Evolutionary conservation across 2,113 vertebrate genomes (phyloP), one percentile per base, ranked within the genome.

Genomic region (Azemiops feae): DNA sequence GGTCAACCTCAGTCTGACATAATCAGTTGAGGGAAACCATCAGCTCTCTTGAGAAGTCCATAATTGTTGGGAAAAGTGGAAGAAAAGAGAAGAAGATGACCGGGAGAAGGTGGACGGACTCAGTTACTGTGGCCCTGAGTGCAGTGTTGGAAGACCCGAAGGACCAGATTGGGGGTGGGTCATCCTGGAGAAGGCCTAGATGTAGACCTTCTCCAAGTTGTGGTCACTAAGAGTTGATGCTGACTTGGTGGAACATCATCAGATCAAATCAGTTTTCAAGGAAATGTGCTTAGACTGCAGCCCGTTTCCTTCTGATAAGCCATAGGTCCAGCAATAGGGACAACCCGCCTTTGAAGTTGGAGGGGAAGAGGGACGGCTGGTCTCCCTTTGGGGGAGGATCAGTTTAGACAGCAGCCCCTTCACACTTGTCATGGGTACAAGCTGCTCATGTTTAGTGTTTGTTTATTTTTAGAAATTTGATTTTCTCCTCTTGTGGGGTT

Each of bases 391-490:
- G 25, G 88, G 39, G 34, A 47, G 34, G 92, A 94, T 93, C 81
- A 55, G 3, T 4, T 64, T 11, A 47, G 93, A 86, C 93, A 57
- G 4, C 92, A 92, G 55, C 86, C 60, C 34, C 39, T 86, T 89
- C 60, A 87, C 5, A 2, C 45, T 52, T 45, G 95, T 91, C 69
- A n/a, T 91, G 95, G 52, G 92, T 88, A 91, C 0, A 88, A 93
- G 52, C 93, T 94, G 69, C 94, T 89, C 85, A 5, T 93, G 88
- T 47, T 92, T 87, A 85, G 93, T 93, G 92, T 95, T 94, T 93
- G 12, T 92, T 87, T 91, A n/a, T 94, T 9, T 1, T 14, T 14
- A 93, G 92, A 69, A 11, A 89, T 90, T 91, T 43, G 60, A 43
- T 93, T 95, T 90, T 45, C 54, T 88, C 89, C 74, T 92, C 0